Conservation (phyloP, 2,888 invertebrate genomes). For the Synanthedon formicaeformis region DNA sequence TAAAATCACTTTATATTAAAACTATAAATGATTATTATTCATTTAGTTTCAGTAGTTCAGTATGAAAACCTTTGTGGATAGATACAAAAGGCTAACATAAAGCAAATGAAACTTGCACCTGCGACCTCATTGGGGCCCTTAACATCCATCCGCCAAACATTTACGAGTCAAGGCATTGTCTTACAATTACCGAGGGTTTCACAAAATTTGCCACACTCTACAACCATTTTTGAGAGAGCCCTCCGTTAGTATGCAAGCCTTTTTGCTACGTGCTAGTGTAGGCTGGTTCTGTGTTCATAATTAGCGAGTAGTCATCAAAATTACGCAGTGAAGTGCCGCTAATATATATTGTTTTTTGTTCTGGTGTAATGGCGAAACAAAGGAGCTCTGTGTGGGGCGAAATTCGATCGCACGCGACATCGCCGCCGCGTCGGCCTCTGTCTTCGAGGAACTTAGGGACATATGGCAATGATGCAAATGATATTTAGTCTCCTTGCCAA, state of each 20-base stretch:
- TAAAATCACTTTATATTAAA: too few relatives aligned
- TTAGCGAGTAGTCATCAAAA: conserved; percentile 46
- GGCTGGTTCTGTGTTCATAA: conserved; percentile 27
- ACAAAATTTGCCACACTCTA: conserved; percentile 55
- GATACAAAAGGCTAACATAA: not conserved
- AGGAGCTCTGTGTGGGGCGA: conserved; percentile 42
- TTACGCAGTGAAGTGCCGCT: conserved; percentile 59
- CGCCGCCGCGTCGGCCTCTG: conserved; percentile 19
- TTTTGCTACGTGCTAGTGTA: conserved; percentile 9
- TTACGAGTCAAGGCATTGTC: conserved; percentile 57
- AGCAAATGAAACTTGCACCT: conserved; percentile 14
- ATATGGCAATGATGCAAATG: not conserved
- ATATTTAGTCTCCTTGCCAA: conserved; percentile 1
- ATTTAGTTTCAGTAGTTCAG: too few relatives aligned
- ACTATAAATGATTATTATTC: too few relatives aligned
- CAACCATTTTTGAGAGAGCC: conserved; percentile 22
- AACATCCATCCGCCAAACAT: conserved; percentile 42
- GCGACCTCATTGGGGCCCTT: conserved; percentile 48
- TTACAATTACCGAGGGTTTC: conserved; percentile 55
- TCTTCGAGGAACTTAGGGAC: conserved; percentile 6
- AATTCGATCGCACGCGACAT: conserved; percentile 63
- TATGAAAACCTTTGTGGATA: not conserved
- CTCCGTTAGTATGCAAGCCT: conserved; percentile 5
- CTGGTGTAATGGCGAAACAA: conserved; percentile 28
- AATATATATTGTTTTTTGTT: conserved; percentile 47